phyloP scores from a whole-genome alignment of 1,140 invertebrate species.

The Carposina sasakii region DNA sequence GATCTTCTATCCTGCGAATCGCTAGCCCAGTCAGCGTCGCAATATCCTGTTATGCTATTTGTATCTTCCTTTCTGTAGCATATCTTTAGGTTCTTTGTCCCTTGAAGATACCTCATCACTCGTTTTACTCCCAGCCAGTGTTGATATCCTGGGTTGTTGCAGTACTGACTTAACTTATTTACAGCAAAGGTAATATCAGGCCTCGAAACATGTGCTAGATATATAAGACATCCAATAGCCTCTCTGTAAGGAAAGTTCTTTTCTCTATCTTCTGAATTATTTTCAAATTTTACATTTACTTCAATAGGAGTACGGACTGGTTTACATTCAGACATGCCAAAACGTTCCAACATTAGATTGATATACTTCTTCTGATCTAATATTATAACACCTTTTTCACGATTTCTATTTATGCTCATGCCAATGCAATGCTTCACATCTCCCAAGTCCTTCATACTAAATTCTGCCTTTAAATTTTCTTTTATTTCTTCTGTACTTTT shows the following conservation, averaged over 20 bases:
- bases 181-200: background rate
- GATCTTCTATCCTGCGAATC: constrained; percentile 8
- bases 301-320: constrained; percentile 25
- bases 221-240: constrained; percentile 4
- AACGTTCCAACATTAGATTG: constrained; percentile 10
- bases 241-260: constrained; percentile 23
- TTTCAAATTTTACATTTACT: background rate
- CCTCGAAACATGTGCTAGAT: background rate
- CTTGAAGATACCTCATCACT: background rate
- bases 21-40: constrained; percentile 56
- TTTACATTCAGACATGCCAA: constrained; percentile 31
- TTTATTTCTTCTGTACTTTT: constrained; percentile 15
- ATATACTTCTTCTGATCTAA: constrained; percentile 21
- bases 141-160: constrained; percentile 1
- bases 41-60: constrained; percentile 30
- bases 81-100: constrained; percentile 24
- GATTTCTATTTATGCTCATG: constrained; percentile 30
- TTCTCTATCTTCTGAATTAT: background rate
- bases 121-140: background rate
- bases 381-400: constrained; percentile 13
- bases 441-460: constrained; percentile 31
- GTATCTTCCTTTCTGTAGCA: constrained; percentile 35
- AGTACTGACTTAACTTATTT: constrained; percentile 19
- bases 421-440: constrained; percentile 23
- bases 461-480: constrained; percentile 8